These are phyloP conservation scores for Heliconius cydno DNA, from an alignment of 2,888 invertebrate species.

Conservation along the genomic window DNA sequence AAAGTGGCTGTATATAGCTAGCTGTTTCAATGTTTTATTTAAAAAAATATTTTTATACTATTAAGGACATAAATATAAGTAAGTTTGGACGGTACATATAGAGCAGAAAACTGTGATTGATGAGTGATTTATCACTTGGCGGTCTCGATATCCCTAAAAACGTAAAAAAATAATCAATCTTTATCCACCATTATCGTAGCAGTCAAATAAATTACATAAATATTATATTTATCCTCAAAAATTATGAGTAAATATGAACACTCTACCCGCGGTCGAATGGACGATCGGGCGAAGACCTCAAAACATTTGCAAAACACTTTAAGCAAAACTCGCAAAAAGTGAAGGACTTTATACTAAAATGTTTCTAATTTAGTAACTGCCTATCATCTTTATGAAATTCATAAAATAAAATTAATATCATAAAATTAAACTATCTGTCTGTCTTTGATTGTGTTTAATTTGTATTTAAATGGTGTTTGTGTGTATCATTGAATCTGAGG, in stretches of 20 bases:
- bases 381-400: neutral
- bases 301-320: conserved; percentile 15
- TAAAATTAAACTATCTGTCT: neutral
- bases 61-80: too few relatives aligned
- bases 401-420: too few relatives aligned
- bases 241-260: neutral
- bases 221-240: neutral
- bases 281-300: conserved; percentile 40
- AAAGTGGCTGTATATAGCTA: too few relatives aligned
- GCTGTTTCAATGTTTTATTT: too few relatives aligned
- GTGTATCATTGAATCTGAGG: neutral
- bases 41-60: too few relatives aligned
- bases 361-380: neutral
- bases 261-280: conserved; percentile 32
- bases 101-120: too few relatives aligned
- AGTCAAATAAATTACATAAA: too few relatives aligned
- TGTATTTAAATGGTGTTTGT: neutral
- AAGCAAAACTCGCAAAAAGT: neutral
- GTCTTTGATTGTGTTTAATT: neutral
- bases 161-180: too few relatives aligned
- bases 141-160: too few relatives aligned
- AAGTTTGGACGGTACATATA: too few relatives aligned
- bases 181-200: too few relatives aligned
- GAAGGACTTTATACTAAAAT: conserved; percentile 7
- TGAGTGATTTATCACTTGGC: too few relatives aligned